Percentiles rank a stretch among this genome's conserved stretches.
Conservation (phyloP, 2,888 invertebrate genomes). For the Xestia rhomboidea region DNA sequence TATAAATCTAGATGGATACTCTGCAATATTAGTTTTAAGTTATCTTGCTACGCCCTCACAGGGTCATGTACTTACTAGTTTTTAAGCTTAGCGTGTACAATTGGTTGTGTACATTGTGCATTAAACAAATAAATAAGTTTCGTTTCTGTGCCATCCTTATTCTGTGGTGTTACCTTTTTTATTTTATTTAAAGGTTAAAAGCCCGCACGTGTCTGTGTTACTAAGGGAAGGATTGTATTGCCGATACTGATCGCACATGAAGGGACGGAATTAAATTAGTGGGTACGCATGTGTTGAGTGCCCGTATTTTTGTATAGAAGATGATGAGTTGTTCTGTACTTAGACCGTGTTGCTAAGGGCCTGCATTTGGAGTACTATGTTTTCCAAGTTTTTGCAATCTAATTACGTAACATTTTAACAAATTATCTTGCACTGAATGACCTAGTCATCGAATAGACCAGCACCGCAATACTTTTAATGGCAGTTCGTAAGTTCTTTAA, state of each 20-base stretch:
- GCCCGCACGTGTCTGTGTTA: slow-evolving; percentile 50
- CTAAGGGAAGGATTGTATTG: slow-evolving; percentile 33
- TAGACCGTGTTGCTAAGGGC: neutral
- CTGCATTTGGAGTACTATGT: neutral
- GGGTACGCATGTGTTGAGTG: slow-evolving; percentile 32
- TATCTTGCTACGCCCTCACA: no score
- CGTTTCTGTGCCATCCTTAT: slow-evolving; percentile 6
- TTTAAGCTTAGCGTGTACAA: no score
- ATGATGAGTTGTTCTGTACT: neutral
- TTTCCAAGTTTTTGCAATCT: neutral
- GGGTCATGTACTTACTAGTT: no score
- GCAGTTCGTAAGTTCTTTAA: neutral
- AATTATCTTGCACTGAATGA: neutral
- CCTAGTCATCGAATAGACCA: neutral
- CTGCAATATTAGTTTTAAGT: no score
- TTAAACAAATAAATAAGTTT: no score
- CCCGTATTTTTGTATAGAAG: neutral
- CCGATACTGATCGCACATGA: slow-evolving; percentile 47
- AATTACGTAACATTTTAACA: neutral
- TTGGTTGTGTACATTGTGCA: no score
- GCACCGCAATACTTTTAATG: no score
- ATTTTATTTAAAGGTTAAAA: slow-evolving; percentile 63
- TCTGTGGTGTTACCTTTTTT: slow-evolving; percentile 50
- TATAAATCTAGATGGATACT: no score
- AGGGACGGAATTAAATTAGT: slow-evolving; percentile 49